Conservation (phyloP, 2,888 invertebrate species). For the Nebria brevicollis region DNA sequence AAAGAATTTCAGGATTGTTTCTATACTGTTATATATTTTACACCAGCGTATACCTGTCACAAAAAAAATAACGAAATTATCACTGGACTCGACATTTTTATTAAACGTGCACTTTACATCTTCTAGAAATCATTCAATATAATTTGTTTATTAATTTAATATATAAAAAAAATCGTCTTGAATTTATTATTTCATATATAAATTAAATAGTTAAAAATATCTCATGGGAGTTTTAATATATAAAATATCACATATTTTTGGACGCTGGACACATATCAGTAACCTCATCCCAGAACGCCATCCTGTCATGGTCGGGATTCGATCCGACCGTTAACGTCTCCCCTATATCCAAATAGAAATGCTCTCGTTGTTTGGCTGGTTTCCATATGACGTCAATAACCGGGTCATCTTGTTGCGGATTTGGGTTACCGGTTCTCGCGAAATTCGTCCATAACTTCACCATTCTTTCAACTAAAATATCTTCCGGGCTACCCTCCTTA, state of each 20-base stretch:
- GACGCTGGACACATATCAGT: constrained; percentile 39
- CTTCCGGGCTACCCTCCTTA: constrained; percentile 50
- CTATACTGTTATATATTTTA: neutral
- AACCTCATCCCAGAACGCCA: constrained; percentile 56
- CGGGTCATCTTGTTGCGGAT: constrained; percentile 47
- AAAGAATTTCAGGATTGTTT: neutral
- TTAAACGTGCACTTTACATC: neutral
- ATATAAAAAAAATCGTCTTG: no score
- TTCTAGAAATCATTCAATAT: neutral
- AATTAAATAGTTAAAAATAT: neutral
- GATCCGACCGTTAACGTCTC: constrained; percentile 52
- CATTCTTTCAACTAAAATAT: constrained; percentile 50
- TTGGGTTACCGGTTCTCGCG: constrained; percentile 54
- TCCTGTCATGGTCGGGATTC: constrained; percentile 55
- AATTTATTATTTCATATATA: no score
- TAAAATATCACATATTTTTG: constrained; percentile 35
- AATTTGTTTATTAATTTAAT: no score
- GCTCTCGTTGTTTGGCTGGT: constrained; percentile 51
- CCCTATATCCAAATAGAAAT: constrained; percentile 56
- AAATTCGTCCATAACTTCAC: constrained; percentile 56
- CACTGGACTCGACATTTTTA: neutral
- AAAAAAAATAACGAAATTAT: no score
- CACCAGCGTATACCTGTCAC: neutral
- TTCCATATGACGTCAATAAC: constrained; percentile 53
- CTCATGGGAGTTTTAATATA: neutral